A percentile compares a stretch with the other conserved stretches of the same genome.
phyloP scores from a whole-genome alignment of 2,113 vertebrate species.

The Psophia crepitans region DNA sequence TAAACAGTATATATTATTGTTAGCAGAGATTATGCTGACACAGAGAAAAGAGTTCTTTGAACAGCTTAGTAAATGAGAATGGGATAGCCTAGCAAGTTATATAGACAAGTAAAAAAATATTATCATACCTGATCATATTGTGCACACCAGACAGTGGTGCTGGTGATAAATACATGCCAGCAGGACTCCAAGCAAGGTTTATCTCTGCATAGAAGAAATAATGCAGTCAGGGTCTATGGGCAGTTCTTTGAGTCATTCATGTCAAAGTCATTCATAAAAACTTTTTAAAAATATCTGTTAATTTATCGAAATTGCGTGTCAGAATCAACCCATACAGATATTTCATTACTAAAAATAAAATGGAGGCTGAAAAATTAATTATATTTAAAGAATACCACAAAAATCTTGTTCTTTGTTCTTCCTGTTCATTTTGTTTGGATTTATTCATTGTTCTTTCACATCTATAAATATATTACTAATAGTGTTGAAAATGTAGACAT shows the following conservation, averaged over 20 bases:
- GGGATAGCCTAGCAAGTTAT: not conserved
- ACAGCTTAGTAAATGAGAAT: not conserved
- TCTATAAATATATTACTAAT: not conserved
- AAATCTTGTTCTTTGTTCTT: not conserved
- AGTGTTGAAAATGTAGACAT: not conserved
- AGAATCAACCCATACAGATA: not conserved
- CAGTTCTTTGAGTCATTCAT: not conserved
- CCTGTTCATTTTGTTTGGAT: not conserved
- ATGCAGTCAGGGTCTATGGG: fast-evolving
- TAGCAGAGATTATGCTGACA: not conserved
- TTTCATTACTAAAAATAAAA: not conserved
- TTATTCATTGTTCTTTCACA: not conserved
- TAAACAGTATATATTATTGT: not conserved
- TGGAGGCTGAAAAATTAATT: not conserved
- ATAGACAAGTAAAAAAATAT: not conserved
- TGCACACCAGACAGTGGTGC: not conserved
- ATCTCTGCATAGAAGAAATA: not conserved
- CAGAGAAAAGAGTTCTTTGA: not conserved
- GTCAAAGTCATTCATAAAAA: not conserved
- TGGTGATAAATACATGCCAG: not conserved
- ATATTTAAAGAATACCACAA: not conserved
- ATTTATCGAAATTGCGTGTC: not conserved
- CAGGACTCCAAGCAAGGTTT: not conserved
- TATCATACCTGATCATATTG: not conserved
- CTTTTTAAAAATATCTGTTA: not conserved